phyloP scores from a whole-genome alignment of 1,140 invertebrate genomes.

The Anthonomus grandis region DNA sequence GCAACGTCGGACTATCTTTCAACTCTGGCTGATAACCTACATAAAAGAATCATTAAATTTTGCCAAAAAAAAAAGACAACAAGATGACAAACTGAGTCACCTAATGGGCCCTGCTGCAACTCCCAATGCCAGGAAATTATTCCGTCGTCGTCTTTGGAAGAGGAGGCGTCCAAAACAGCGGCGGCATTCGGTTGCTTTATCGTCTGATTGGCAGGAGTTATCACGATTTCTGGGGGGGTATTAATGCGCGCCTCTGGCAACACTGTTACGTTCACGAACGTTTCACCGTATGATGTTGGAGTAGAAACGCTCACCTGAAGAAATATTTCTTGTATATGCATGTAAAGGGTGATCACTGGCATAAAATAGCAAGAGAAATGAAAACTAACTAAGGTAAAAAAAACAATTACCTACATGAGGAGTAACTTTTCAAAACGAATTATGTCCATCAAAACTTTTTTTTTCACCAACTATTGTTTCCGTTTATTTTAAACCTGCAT shows the following conservation, averaged over 20 bases:
- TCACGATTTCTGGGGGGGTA: constrained; percentile 78
- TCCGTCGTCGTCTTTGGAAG: constrained; percentile 50
- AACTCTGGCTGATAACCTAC: constrained; percentile 78
- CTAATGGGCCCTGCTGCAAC: constrained; percentile 69
- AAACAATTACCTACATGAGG: neutral
- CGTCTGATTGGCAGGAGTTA: constrained; percentile 77
- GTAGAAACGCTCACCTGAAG: constrained; percentile 64
- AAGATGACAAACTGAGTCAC: no score
- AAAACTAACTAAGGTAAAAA: neutral
- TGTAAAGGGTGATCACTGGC: neutral
- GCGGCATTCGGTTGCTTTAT: constrained; percentile 86
- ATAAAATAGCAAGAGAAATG: neutral
- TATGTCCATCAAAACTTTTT: neutral
- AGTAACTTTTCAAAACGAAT: neutral
- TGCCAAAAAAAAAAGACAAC: neutral
- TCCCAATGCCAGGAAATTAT: constrained; percentile 91
- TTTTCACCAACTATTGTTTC: no score
- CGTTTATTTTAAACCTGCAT: no score
- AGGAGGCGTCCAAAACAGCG: constrained; percentile 83
- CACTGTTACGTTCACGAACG: constrained; percentile 89
- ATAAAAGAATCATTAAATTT: neutral
- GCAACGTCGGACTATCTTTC: constrained; percentile 76
- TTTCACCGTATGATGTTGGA: constrained; percentile 72
- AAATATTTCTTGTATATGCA: no score
- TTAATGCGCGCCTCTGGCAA: constrained; percentile 83